Evolutionary conservation across 1,140 invertebrate species (phyloP).

Genomic region (Holcopasites calliopsidis): DNA sequence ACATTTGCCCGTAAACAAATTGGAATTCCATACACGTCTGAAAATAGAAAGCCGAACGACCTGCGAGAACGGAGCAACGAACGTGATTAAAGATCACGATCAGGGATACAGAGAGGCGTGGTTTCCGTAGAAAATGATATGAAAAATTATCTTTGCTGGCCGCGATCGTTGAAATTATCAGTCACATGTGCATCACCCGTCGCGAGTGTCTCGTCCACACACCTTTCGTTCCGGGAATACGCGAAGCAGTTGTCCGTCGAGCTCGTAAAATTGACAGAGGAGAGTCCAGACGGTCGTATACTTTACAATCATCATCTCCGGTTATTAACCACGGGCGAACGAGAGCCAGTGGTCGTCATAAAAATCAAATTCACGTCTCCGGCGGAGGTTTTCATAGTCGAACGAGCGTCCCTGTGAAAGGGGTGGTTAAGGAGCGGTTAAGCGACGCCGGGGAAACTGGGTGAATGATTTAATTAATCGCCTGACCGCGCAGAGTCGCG

Average conservation of each 20-base stretch:
- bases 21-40: background rate
- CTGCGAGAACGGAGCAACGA: background rate
- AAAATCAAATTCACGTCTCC: background rate
- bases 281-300: background rate
- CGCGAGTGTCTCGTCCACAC: background rate
- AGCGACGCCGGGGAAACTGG: conserved; percentile 21
- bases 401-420: conserved; percentile 3
- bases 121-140: too few species aligned
- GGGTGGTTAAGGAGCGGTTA: conserved; percentile 27
- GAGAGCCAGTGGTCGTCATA: background rate
- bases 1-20: background rate
- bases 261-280: too few species aligned
- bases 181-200: conserved; percentile 27
- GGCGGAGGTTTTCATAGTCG: background rate
- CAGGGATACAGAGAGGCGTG: too few species aligned
- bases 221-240: too few species aligned
- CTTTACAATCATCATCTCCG: background rate
- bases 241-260: too few species aligned
- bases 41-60: background rate
- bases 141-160: too few species aligned
- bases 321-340: background rate
- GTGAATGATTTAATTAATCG: conserved; percentile 44
- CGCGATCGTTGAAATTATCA: conserved; percentile 36
- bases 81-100: background rate
- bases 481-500: background rate